phyloP scores from a whole-genome alignment of 2,113 vertebrate species.

The Solenodon paradoxus region DNA sequence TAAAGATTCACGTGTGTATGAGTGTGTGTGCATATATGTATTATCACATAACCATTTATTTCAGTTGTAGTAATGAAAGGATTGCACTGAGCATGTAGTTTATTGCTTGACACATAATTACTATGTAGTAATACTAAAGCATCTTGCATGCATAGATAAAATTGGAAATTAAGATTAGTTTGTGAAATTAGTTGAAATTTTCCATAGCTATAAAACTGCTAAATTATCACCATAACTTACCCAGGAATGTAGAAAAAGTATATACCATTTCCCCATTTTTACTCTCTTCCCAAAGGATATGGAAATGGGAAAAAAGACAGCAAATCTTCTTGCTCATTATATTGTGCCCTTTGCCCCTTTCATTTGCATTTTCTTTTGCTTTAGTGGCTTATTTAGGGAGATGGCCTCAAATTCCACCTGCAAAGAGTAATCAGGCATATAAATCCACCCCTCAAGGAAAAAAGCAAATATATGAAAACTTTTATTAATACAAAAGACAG shows the following conservation, averaged over 20 bases:
- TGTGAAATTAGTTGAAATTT: conserved; percentile 23
- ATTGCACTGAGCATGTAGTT: background rate
- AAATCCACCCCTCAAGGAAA: background rate
- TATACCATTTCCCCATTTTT: background rate
- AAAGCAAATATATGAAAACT: background rate
- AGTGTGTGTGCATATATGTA: background rate
- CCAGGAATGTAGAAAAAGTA: background rate
- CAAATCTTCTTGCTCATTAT: conserved; percentile 48
- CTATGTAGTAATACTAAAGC: background rate
- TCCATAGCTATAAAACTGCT: background rate
- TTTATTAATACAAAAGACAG: conserved; percentile 22
- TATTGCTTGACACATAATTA: background rate
- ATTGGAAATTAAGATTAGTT: background rate
- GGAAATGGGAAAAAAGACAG: background rate
- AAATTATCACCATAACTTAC: background rate
- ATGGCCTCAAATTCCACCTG: background rate
- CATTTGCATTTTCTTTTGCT: conserved; percentile 59
- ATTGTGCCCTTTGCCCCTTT: background rate
- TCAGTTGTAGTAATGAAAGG: background rate
- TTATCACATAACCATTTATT: background rate
- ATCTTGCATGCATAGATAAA: background rate
- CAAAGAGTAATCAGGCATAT: background rate
- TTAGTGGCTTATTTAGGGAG: conserved; percentile 2
- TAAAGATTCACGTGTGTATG: background rate
- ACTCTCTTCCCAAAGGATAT: background rate